Evolutionary conservation across 2,888 invertebrate genomes (phyloP).

Genomic region (Cantharis rustica): DNA sequence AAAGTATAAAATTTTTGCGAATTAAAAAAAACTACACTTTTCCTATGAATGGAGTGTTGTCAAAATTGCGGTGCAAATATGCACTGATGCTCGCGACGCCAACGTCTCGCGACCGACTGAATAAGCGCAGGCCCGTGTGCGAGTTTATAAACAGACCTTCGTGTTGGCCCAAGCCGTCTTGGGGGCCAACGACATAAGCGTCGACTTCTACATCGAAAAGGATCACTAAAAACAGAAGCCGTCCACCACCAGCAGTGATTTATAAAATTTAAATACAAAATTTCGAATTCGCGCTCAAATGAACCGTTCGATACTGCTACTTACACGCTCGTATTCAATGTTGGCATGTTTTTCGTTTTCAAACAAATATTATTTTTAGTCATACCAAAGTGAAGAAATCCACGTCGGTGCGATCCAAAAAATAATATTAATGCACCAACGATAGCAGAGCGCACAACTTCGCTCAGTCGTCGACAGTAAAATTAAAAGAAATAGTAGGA

Average conservation of each 20-base stretch:
- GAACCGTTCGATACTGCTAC: background rate
- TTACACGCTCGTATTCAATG: background rate
- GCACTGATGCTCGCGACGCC: slow-evolving; percentile 10
- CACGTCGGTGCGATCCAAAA: background rate
- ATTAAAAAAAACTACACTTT: slow-evolving; percentile 31
- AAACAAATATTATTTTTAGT: background rate
- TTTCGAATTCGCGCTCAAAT: background rate
- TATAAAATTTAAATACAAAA: background rate
- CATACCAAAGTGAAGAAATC: background rate
- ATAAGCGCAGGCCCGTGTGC: slow-evolving; percentile 16
- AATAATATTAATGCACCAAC: too few relatives aligned
- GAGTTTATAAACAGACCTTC: slow-evolving; percentile 27
- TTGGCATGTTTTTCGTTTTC: background rate
- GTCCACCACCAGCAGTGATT: background rate
- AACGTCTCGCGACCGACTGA: slow-evolving; percentile 35
- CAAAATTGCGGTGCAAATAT: slow-evolving; percentile 9
- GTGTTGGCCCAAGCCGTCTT: slow-evolving; percentile 12
- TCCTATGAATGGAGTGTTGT: slow-evolving; percentile 26
- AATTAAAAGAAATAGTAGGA: too few relatives aligned
- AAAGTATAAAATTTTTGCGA: slow-evolving; percentile 27
- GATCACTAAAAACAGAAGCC: background rate
- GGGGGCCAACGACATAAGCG: slow-evolving; percentile 14
- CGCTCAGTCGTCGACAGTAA: too few relatives aligned
- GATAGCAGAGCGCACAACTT: too few relatives aligned
- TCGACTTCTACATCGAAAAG: background rate